phyloP scores from a whole-genome alignment of 2,113 vertebrate genomes.

The Mus spicilegus region DNA sequence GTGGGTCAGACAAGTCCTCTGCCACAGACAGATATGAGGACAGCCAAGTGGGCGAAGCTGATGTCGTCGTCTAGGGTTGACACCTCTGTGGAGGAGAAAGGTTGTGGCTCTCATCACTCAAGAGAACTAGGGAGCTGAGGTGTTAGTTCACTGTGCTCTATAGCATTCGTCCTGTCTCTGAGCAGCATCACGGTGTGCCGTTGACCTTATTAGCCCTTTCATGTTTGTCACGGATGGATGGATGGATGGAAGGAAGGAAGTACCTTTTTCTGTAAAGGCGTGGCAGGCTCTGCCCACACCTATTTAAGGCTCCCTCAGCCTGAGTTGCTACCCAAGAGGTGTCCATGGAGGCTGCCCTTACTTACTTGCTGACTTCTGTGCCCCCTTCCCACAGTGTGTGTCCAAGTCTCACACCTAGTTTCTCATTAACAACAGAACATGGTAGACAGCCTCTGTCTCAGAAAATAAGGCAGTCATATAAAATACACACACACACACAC shows the following conservation, averaged over 20 bases:
- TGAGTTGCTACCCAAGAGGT: neutral
- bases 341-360: neutral
- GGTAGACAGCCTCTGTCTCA: neutral
- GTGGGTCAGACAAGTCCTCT: neutral
- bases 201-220: neutral
- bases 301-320: neutral
- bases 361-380: neutral
- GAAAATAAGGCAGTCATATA: neutral
- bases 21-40: neutral
- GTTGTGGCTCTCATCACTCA: too few species aligned
- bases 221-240: neutral
- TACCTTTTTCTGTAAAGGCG: neutral
- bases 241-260: too few species aligned
- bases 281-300: too few species aligned
- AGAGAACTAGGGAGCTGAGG: neutral
- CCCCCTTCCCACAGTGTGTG: neutral
- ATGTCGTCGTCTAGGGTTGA: neutral
- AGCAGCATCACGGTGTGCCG: fast-evolving
- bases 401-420: neutral
- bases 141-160: fast-evolving
- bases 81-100: neutral
- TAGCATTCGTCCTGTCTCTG: neutral
- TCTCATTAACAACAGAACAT: neutral
- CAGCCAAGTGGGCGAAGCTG: neutral
- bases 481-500: too few species aligned